Evolutionary conservation across 2,113 vertebrate species (phyloP).

Genomic region (Ctenodactylus gundi): DNA sequence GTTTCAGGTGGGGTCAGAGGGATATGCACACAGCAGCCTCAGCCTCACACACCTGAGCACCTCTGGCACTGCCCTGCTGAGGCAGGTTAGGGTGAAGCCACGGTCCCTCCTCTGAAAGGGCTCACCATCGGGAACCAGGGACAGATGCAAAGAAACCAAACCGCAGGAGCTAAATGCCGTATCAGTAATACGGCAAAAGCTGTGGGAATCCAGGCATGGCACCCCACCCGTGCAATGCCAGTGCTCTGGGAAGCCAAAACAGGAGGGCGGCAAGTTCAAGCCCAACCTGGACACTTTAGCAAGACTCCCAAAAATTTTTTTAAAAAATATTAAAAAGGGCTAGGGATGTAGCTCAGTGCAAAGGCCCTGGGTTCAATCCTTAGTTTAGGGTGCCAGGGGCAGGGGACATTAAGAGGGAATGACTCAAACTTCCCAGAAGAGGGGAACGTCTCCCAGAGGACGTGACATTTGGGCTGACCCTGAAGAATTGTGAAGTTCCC

Average conservation of each 20-base stretch:
- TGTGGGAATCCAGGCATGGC: not conserved
- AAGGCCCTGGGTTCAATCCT: not conserved
- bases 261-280: not conserved
- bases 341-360: not conserved
- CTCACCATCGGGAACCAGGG: not conserved
- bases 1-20: not conserved
- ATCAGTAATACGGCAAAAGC: not conserved
- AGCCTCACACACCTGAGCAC: fast-evolving
- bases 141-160: not conserved
- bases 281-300: not conserved
- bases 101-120: not conserved
- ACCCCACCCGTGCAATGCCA: too few relatives aligned
- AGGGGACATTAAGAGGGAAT: not conserved
- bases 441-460: not conserved
- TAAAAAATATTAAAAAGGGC: not conserved
- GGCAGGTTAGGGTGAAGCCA: not conserved
- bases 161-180: not conserved
- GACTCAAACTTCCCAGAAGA: not conserved
- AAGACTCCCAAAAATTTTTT: not conserved
- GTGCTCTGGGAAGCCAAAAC: not conserved
- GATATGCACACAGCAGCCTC: not conserved
- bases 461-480: not conserved
- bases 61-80: not conserved
- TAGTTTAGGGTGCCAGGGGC: not conserved
- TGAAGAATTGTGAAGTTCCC: not conserved